Percentiles rank a stretch among this genome's conserved stretches.
Conservation (phyloP, 2,888 invertebrate genomes). For the Drosophila pegasa region DNA sequence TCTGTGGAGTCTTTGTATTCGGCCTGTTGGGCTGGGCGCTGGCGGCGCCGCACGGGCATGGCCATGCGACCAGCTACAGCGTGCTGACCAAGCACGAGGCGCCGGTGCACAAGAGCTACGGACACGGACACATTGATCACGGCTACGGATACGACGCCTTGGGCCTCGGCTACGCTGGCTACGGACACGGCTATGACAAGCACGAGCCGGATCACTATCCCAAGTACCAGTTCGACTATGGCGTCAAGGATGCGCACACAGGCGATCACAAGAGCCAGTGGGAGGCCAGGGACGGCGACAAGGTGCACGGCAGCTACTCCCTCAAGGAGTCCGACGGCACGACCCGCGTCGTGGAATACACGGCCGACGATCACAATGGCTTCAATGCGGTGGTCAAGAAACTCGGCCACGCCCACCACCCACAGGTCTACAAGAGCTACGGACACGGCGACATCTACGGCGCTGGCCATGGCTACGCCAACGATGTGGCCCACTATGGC, state of each 20-base stretch:
- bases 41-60: constrained; percentile 66
- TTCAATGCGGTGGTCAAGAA: constrained; percentile 86
- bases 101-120: constrained; percentile 59
- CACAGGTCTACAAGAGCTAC: constrained; percentile 71
- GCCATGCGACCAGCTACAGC: constrained; percentile 74
- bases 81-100: constrained; percentile 80
- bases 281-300: constrained; percentile 86
- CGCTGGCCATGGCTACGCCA: constrained; percentile 56
- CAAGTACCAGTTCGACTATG: constrained; percentile 85
- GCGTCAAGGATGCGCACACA: constrained; percentile 85
- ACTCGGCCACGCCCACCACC: constrained; percentile 84
- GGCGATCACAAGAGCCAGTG: constrained; percentile 86
- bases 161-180: constrained; percentile 29
- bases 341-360: constrained; percentile 86
- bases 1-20: constrained; percentile 53
- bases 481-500: constrained; percentile 49
- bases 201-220: constrained; percentile 85
- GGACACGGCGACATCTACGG: constrained; percentile 60
- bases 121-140: constrained; percentile 31
- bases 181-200: constrained; percentile 75
- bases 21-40: constrained; percentile 51
- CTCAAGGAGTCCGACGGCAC: constrained; percentile 86
- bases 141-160: constrained; percentile 39
- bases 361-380: constrained; percentile 85
- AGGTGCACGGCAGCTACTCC: constrained; percentile 85